A percentile compares a stretch with the other conserved stretches of the same genome.
phyloP scores from a whole-genome alignment of 2,888 invertebrate genomes.

The Apamea epomidion region DNA sequence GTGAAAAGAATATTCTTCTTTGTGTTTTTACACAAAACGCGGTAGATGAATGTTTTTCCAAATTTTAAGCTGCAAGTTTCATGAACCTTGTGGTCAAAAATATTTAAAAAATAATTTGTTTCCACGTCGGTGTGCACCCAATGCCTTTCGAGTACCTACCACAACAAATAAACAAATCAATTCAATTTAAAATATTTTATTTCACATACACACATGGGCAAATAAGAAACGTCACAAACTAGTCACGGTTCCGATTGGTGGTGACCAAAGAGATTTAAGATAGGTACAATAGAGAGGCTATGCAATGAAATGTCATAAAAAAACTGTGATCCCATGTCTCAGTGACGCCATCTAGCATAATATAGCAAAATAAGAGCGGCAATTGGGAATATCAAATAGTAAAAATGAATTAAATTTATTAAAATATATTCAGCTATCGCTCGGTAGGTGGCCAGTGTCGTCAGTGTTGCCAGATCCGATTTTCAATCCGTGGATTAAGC shows the following conservation, averaged over 20 bases:
- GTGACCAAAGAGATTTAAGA: too few relatives aligned
- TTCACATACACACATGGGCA: background rate
- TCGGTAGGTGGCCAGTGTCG: too few relatives aligned
- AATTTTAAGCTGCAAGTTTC: background rate
- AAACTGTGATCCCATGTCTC: too few relatives aligned
- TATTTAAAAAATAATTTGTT: background rate
- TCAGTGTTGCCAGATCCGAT: too few relatives aligned
- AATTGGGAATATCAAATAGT: too few relatives aligned
- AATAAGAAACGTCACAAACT: background rate
- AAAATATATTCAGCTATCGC: too few relatives aligned
- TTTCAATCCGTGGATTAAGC: too few relatives aligned
- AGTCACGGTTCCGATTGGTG: background rate
- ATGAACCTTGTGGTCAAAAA: background rate
- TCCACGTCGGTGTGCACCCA: background rate
- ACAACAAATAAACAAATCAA: background rate
- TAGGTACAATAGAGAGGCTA: too few relatives aligned
- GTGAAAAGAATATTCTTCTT: background rate
- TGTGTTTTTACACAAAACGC: background rate
- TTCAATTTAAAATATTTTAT: background rate
- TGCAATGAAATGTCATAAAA: too few relatives aligned
- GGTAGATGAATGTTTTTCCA: background rate
- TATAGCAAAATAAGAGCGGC: too few relatives aligned
- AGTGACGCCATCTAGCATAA: too few relatives aligned
- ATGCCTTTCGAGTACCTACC: background rate
- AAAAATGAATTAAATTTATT: too few relatives aligned